phyloP scores from a whole-genome alignment of 2,113 vertebrate species.

The Theristicus caerulescens region DNA sequence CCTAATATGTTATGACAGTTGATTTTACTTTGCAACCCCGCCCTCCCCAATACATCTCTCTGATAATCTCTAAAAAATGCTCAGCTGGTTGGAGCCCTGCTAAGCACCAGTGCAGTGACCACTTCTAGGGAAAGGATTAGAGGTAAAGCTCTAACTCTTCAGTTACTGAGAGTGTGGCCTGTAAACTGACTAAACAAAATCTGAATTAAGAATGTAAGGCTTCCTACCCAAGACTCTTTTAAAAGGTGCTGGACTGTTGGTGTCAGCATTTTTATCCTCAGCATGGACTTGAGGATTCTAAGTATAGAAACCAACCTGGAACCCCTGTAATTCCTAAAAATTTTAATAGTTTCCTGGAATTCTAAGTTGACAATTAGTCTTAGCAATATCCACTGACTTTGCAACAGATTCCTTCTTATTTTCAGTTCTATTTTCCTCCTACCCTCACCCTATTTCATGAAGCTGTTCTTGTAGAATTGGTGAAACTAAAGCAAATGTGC shows the following conservation, averaged over 20 bases:
- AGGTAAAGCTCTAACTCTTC: not conserved
- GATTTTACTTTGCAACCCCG: not conserved
- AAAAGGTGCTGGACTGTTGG: not conserved
- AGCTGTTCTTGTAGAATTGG: not conserved
- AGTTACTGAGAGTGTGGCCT: not conserved
- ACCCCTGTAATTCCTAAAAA: not conserved
- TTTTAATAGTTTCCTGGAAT: not conserved
- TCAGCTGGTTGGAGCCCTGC: not conserved
- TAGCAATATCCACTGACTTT: not conserved
- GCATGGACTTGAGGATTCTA: not conserved
- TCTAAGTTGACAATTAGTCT: not conserved
- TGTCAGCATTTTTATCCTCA: not conserved
- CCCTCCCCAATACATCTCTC: not conserved
- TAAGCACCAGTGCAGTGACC: not conserved
- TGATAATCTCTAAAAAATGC: not conserved
- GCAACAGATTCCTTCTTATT: not conserved
- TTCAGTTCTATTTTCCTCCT: not conserved
- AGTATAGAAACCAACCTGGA: not conserved
- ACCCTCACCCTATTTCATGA: not conserved
- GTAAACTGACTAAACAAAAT: not conserved
- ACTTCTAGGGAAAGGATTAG: not conserved
- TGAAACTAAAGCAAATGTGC: not conserved
- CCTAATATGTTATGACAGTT: not conserved
- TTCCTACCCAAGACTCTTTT: not conserved
- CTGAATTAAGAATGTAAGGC: not conserved